Evolutionary conservation across 2,113 vertebrate genomes (phyloP).

Genomic region (Athene cunicularia): DNA sequence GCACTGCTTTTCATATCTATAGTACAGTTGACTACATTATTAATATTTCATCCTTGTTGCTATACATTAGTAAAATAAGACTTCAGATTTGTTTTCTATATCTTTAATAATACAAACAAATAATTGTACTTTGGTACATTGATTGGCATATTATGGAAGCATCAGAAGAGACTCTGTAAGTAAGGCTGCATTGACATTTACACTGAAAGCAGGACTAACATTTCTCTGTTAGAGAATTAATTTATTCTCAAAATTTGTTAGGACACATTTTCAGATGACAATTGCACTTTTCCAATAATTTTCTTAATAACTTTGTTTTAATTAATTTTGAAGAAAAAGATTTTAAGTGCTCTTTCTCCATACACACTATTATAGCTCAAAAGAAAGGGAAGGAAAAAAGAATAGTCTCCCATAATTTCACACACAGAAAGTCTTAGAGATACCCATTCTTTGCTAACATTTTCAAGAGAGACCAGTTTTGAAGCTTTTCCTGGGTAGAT

Average conservation of each 20-base stretch:
- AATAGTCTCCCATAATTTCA: not conserved
- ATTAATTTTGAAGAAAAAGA: not conserved
- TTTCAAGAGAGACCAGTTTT: not conserved
- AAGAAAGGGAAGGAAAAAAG: not conserved
- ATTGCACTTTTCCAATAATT: not conserved
- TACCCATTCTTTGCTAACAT: not conserved
- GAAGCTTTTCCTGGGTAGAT: not conserved
- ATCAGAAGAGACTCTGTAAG: not conserved
- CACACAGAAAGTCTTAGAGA: not conserved
- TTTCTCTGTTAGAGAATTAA: not conserved
- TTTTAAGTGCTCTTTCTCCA: not conserved
- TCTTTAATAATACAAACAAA: conserved; percentile 61
- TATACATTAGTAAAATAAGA: conserved; percentile 54
- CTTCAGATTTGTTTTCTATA: conserved; percentile 55
- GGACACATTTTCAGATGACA: not conserved
- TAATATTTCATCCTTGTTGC: conserved; percentile 62
- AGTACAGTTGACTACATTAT: conserved; percentile 33
- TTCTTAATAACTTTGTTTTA: not conserved
- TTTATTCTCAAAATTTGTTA: not conserved
- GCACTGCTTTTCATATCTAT: conserved; percentile 41
- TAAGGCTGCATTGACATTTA: not conserved
- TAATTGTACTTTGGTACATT: conserved; percentile 54
- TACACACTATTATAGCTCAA: not conserved
- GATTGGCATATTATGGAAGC: conserved; percentile 36
- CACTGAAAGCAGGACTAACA: not conserved